Conservation (phyloP, 2,888 invertebrate species). For the Cybosia mesomella region DNA sequence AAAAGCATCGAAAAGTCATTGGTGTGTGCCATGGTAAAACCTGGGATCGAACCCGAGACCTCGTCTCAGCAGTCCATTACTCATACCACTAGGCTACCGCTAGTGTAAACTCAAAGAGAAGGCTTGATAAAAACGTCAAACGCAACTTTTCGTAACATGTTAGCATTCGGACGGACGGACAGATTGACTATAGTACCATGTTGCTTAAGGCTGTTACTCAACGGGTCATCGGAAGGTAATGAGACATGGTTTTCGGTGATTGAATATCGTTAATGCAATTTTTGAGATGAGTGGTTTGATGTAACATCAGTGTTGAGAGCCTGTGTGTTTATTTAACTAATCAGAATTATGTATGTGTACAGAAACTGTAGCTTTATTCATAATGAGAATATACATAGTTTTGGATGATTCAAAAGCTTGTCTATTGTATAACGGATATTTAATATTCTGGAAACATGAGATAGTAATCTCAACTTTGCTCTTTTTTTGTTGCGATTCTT, state of each 20-base stretch:
- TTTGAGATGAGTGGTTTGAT: slow-evolving; percentile 22
- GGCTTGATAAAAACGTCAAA: slow-evolving; percentile 28
- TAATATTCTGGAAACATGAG: background rate
- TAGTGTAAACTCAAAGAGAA: slow-evolving; percentile 21
- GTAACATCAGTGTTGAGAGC: background rate
- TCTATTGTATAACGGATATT: background rate
- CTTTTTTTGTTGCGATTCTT: background rate
- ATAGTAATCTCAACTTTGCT: background rate
- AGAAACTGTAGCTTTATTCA: background rate
- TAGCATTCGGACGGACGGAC: slow-evolving; percentile 27
- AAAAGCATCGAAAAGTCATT: too few relatives aligned
- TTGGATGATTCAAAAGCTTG: background rate
- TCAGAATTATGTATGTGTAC: background rate
- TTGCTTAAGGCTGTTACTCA: slow-evolving; percentile 31
- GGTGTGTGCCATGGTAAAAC: too few relatives aligned
- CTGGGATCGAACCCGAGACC: too few relatives aligned
- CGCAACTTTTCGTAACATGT: slow-evolving; percentile 44
- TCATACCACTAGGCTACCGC: too few relatives aligned
- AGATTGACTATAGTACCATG: slow-evolving; percentile 32
- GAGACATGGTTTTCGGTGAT: slow-evolving; percentile 28
- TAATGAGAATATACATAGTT: slow-evolving; percentile 2
- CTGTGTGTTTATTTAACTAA: slow-evolving; percentile 2
- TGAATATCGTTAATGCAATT: slow-evolving; percentile 39
- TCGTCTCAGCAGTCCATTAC: too few relatives aligned
- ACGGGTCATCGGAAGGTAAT: slow-evolving; percentile 40